Conservation (phyloP, 2,113 vertebrate genomes). For the Bubo bubo region DNA sequence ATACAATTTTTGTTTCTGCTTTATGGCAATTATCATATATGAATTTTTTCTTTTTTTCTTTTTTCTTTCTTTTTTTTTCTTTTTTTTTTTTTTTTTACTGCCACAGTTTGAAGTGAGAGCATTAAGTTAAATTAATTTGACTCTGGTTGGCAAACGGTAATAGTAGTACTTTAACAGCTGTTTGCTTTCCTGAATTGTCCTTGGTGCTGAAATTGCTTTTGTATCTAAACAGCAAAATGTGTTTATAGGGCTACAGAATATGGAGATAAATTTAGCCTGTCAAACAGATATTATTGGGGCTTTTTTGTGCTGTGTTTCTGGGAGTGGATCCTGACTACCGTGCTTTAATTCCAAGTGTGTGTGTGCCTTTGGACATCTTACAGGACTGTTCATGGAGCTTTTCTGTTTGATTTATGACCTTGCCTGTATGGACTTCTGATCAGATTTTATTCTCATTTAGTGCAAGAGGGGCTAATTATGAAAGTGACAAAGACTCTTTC, state of each 20-base stretch:
- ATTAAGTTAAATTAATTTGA: conserved; percentile 63
- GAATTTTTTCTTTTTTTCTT: background rate
- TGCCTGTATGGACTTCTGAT: conserved; percentile 68
- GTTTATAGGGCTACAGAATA: conserved; percentile 70
- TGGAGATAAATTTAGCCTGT: conserved; percentile 82
- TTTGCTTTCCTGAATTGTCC: conserved; percentile 81
- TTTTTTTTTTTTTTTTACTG: background rate
- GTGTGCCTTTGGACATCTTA: conserved; percentile 61
- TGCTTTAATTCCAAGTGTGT: conserved; percentile 46
- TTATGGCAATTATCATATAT: conserved; percentile 14
- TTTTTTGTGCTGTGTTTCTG: conserved; percentile 70
- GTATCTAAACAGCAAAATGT: conserved; percentile 64
- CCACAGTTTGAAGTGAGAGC: background rate
- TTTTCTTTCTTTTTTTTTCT: background rate
- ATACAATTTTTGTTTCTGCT: conserved; percentile 1
- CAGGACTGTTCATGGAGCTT: conserved; percentile 46
- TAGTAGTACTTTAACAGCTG: conserved; percentile 39
- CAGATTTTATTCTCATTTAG: conserved; percentile 73
- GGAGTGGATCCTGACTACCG: conserved; percentile 45
- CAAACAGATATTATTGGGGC: conserved; percentile 64
- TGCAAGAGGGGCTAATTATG: conserved; percentile 69
- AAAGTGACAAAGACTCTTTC: conserved; percentile 67
- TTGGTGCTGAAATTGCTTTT: conserved; percentile 79
- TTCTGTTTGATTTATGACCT: conserved; percentile 76
- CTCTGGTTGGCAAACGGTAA: background rate